Conservation (phyloP, 2,888 invertebrate genomes). For the Dendrolimus houi region DNA sequence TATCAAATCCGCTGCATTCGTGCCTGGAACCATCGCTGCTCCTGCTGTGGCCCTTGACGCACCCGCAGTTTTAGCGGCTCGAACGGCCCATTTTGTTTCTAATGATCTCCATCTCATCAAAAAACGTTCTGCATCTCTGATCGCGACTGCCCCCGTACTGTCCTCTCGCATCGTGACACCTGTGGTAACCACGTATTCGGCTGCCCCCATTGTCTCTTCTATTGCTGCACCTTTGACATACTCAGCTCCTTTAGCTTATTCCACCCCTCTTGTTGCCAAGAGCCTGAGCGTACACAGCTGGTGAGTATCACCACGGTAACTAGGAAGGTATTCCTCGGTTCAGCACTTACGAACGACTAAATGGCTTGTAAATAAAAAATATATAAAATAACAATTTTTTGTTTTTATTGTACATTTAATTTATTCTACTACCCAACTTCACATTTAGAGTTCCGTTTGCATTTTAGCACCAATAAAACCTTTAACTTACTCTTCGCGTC, state of each 20-base stretch:
- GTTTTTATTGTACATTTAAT: no score
- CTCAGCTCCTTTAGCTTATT: slow-evolving; percentile 34
- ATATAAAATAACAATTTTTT: not conserved
- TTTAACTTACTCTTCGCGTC: no score
- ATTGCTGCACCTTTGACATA: slow-evolving; percentile 36
- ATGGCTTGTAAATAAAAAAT: slow-evolving; percentile 40
- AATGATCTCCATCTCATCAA: slow-evolving; percentile 52
- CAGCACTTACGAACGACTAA: slow-evolving; percentile 42
- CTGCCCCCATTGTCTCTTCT: slow-evolving; percentile 33
- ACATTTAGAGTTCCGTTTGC: no score
- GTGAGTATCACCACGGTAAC: slow-evolving; percentile 44
- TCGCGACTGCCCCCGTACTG: slow-evolving; percentile 23
- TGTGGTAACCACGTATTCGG: slow-evolving; percentile 33
- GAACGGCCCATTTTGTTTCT: slow-evolving; percentile 54
- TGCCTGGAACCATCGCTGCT: slow-evolving; percentile 12
- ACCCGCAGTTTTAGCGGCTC: slow-evolving; percentile 57
- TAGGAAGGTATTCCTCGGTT: slow-evolving; percentile 39
- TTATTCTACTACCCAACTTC: no score
- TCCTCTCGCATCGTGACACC: slow-evolving; percentile 32
- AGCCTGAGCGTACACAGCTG: slow-evolving; percentile 53
- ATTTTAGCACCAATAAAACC: no score
- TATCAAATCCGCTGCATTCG: slow-evolving; percentile 11
- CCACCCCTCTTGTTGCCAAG: slow-evolving; percentile 39
- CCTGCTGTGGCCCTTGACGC: slow-evolving; percentile 48
- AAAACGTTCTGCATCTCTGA: slow-evolving; percentile 48